These are phyloP conservation scores for Ciconia nigra DNA, from an alignment of 2,797 vertebrate species.

Conservation along the genomic window DNA sequence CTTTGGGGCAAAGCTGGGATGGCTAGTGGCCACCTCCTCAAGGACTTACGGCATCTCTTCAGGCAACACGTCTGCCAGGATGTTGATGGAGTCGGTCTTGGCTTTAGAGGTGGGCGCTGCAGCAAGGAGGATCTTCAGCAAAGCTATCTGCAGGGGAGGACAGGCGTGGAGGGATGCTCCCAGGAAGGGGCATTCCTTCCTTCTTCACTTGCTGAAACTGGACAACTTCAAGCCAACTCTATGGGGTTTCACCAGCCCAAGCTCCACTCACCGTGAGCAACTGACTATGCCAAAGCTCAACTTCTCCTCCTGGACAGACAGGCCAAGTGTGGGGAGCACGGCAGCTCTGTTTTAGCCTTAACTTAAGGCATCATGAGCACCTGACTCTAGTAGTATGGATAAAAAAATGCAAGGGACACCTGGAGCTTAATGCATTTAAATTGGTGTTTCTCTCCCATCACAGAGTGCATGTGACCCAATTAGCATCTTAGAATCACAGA, in stretches of 20 bases:
- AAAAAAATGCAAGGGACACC: background rate
- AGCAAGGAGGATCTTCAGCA: conserved; percentile 89
- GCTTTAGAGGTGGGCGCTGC: conserved; percentile 97
- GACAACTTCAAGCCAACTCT: background rate
- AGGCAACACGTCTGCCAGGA: conserved; percentile 92
- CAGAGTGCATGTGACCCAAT: fast-evolving
- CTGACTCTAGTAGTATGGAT: background rate
- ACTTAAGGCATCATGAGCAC: background rate
- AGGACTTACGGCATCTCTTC: conserved; percentile 97
- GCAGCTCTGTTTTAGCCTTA: background rate
- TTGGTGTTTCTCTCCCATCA: background rate
- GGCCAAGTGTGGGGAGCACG: background rate
- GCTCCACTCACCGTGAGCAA: fast-evolving
- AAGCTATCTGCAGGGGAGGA: background rate
- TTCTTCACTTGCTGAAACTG: background rate
- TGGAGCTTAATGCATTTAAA: background rate
- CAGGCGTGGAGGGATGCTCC: fast-evolving
- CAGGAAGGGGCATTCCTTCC: background rate
- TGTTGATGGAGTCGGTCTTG: conserved; percentile 98
- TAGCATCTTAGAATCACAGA: background rate
- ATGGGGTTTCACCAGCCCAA: background rate
- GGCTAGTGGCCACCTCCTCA: background rate
- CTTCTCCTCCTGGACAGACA: background rate
- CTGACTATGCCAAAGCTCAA: background rate
- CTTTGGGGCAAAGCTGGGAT: fast-evolving